phyloP scores from a whole-genome alignment of 2,113 vertebrate genomes.

The Aegypius monachus region DNA sequence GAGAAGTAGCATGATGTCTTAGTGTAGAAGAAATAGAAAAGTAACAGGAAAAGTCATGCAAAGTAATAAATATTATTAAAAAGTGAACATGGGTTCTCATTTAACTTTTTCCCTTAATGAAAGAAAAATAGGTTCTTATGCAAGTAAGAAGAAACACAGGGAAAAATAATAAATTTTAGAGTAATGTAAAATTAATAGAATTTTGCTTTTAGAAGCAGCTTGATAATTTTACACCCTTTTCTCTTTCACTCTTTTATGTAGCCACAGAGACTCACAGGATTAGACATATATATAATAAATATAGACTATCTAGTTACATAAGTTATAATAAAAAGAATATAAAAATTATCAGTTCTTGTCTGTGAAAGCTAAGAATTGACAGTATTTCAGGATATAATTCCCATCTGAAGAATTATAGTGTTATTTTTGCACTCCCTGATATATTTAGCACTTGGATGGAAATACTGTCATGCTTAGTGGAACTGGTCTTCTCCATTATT shows the following conservation, averaged over 20 bases:
- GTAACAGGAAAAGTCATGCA: background rate
- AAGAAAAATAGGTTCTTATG: background rate
- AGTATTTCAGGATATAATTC: conserved; percentile 24
- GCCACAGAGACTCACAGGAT: background rate
- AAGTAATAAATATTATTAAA: background rate
- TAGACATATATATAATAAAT: background rate
- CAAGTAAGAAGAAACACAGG: background rate
- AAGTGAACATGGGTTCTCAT: background rate
- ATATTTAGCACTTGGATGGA: conserved; percentile 25
- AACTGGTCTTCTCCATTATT: background rate
- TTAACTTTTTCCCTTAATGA: background rate
- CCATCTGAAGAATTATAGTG: background rate
- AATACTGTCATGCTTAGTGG: background rate
- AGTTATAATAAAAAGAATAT: background rate
- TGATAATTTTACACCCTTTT: background rate
- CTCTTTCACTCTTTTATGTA: background rate
- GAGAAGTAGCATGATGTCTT: background rate
- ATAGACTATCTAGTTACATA: background rate
- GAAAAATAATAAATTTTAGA: background rate
- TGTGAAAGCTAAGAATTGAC: conserved; percentile 24
- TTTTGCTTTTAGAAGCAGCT: background rate
- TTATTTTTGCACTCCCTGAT: conserved; percentile 13
- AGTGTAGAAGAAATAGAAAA: background rate
- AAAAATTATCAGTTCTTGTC: background rate
- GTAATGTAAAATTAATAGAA: background rate